These are phyloP conservation scores for Drosophila buzzatii DNA, from an alignment of 2,888 invertebrate species.

Conservation along the genomic window DNA sequence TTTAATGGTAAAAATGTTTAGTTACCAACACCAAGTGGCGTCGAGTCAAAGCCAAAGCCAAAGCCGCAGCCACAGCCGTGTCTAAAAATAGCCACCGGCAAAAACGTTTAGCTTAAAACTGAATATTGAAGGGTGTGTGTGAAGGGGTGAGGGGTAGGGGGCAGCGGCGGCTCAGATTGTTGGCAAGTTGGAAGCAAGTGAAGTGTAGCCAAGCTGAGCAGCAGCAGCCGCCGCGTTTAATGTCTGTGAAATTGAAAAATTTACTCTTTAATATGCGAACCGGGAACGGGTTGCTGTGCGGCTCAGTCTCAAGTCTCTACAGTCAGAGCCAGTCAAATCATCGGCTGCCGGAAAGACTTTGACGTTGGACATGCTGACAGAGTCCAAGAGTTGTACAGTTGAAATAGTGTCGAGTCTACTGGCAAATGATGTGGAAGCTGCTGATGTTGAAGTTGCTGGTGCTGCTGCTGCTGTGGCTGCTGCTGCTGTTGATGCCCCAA, in stretches of 20 bases:
- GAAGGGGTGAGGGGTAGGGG: not conserved
- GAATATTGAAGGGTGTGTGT: constrained; percentile 25
- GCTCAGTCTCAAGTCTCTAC: constrained; percentile 18
- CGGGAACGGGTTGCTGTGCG: constrained; percentile 53
- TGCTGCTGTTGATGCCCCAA: constrained; percentile 61
- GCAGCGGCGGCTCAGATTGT: constrained; percentile 8
- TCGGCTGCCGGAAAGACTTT: constrained; percentile 76
- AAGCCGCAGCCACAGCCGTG: constrained; percentile 42
- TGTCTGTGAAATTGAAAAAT: constrained; percentile 82
- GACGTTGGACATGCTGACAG: constrained; percentile 61
- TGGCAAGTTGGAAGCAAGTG: constrained; percentile 42
- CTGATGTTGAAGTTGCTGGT: constrained; percentile 70
- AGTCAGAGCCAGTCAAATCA: constrained; percentile 36
- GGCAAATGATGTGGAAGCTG: constrained; percentile 78
- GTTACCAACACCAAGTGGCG: constrained; percentile 39
- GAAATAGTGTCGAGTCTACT: constrained; percentile 47
- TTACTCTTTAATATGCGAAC: constrained; percentile 80
- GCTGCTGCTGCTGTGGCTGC: constrained; percentile 41
- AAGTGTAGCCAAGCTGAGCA: constrained; percentile 51
- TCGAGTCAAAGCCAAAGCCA: constrained; percentile 21
- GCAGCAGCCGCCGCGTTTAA: constrained; percentile 74
- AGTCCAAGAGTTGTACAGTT: constrained; percentile 39
- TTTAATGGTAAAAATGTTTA: constrained; percentile 75
- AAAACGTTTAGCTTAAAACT: constrained; percentile 69
- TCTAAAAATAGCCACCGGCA: constrained; percentile 74